Evolutionary conservation across 2,113 vertebrate species (phyloP), one percentile per base, ranked within the genome.

Genomic region (Rhynchomys soricoides): DNA sequence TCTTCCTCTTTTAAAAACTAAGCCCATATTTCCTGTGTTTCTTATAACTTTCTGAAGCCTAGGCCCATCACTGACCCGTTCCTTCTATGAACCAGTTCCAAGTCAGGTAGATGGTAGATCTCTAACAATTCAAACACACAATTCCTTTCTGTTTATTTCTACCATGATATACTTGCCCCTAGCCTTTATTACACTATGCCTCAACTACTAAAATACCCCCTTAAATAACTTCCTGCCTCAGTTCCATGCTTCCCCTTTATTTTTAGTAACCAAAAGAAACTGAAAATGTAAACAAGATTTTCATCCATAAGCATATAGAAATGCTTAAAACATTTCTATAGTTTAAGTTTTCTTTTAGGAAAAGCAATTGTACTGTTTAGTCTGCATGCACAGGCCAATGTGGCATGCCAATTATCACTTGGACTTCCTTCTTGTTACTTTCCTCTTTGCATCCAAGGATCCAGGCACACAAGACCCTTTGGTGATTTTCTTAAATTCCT

Each of bases 1-100:
- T 91, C 21, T 82, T 43, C 45, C 7, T 29, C 66, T 85, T 85
- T 81, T 91, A 43, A 86, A 91, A 94, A 90, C 6, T 74, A 93
- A 92, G 62, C 40, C 55, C 21, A 40, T 86, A 15, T 74, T 45
- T 95, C 13, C 29, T 64, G 17, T n/a, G 3, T 29, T 59, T 57
- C 6, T 16, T 8, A 43, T 24, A 79, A 45, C 22, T 85, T 92
- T 17, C 10, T 85, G 55, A 90, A 86, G 77, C 43, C n/a, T 52
- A 31, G 48, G 34, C 24, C 31, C 3, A 19, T 79, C 11, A 15
- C 86, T 91, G 88, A 91, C n/a, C 5, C 5, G 24, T 22, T 79
- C 19, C 57, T 94, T 57, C 70, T 26, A 55, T 0, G 6, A 40
- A 73, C 19, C 52, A 74, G 7, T 88, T 88, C 9, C 21, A 95